Conservation (phyloP, 2,797 vertebrate genomes). For the Pseudochirops corinnae region DNA sequence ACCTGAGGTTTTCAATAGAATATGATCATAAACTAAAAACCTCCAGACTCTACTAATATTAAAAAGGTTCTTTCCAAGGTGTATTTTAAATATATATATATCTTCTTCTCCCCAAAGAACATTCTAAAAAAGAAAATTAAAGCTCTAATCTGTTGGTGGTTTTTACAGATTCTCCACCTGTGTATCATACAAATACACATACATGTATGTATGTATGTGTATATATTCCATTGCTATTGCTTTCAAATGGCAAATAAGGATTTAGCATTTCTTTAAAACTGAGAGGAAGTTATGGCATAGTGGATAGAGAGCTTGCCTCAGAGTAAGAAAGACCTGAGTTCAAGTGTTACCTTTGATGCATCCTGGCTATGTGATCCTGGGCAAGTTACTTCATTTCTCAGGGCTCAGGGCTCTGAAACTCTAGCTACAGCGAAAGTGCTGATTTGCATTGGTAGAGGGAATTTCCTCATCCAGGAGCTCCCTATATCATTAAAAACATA, state of each 20-base stretch:
- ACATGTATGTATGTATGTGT: background rate
- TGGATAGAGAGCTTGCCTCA: background rate
- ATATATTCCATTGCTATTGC: slow-evolving; percentile 29
- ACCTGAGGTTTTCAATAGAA: slow-evolving; percentile 47
- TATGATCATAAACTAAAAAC: slow-evolving; percentile 43
- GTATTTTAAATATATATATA: slow-evolving; percentile 29
- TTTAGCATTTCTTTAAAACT: background rate
- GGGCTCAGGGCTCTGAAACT: background rate
- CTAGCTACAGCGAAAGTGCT: background rate
- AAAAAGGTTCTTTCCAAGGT: slow-evolving; percentile 24
- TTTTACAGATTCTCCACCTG: background rate
- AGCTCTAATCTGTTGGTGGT: slow-evolving; percentile 38
- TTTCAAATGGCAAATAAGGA: slow-evolving; percentile 26
- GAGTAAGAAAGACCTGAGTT: background rate
- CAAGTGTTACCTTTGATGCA: background rate
- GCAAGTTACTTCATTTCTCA: background rate
- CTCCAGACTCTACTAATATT: slow-evolving; percentile 42
- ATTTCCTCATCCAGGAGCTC: background rate
- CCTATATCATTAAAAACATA: background rate
- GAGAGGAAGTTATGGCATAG: background rate
- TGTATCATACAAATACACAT: slow-evolving; percentile 3
- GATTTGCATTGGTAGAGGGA: background rate
- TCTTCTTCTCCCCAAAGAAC: slow-evolving; percentile 39
- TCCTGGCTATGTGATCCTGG: background rate
- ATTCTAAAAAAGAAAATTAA: slow-evolving; percentile 25